A percentile compares a stretch with the other conserved stretches of the same genome.
Evolutionary conservation across 2,888 invertebrate genomes (phyloP).

Genomic region (Lasioglossum zephyrum): DNA sequence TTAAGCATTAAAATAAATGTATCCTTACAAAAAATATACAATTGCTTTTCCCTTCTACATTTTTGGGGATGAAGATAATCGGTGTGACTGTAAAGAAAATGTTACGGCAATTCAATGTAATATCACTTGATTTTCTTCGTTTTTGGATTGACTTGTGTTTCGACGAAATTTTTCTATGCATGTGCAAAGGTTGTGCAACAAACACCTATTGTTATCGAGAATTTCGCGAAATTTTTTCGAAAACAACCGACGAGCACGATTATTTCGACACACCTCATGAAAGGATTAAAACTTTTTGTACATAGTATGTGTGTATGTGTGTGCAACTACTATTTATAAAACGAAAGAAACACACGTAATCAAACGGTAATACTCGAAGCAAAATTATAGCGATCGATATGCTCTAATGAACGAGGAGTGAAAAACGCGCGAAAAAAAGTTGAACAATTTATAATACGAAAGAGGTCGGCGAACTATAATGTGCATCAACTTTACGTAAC

Average conservation of each 20-base stretch:
- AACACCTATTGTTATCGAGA: neutral
- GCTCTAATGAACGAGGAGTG: neutral
- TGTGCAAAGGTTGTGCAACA: neutral
- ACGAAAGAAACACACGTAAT: neutral
- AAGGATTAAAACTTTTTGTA: neutral
- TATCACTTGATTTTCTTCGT: no score
- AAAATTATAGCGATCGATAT: neutral
- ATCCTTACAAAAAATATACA: no score
- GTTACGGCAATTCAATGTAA: no score
- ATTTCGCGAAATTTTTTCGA: neutral
- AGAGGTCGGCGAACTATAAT: slow-evolving; percentile 31
- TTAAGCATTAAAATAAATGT: no score
- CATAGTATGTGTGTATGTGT: no score
- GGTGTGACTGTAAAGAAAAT: no score
- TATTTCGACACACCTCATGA: neutral
- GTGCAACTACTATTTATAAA: neutral
- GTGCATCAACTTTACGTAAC: slow-evolving; percentile 39
- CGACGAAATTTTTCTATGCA: neutral
- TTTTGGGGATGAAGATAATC: no score
- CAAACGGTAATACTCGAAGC: neutral
- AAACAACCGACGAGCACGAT: neutral
- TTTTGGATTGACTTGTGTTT: neutral
- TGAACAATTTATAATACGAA: neutral
- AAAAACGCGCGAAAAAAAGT: neutral
- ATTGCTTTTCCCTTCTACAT: no score